Base-by-base conservation (phyloP, 2,797 vertebrate species). In the Uromys caudimaculatus region DNA sequence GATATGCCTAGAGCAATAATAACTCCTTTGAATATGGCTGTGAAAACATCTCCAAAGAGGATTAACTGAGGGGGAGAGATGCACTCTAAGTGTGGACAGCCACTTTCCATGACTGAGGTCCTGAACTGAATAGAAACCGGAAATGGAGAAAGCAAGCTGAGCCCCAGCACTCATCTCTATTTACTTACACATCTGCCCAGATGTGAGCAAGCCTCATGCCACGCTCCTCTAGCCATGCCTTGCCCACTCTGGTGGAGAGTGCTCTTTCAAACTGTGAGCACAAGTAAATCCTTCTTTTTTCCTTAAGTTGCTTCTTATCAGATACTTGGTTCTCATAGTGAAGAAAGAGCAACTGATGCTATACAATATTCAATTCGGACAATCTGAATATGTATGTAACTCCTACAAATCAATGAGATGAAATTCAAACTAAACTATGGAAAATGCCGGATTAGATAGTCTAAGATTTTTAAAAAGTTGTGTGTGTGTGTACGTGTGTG, bases 381-480 rank as follows among this genome's bases (percentile, higher is more conserved):
- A 91, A 81, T 93, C 47, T 88, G 56, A 95, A 77, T 62, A 19
- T 7, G 6, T 32, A 85, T 73, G 90, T 73, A 93, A 95, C 3
- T n/a, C 44, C 52, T 76, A 90, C 89, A 93, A 67, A 56, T 77
- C 64, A 73, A 1, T 44, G 44, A 87, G 44, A 87, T 56, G 73
- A 3, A 62, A 71, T 58, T 35, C 38, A 81, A 90, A 79, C 56
- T 44, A 93, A 90, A 94, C 77, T 41, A 52, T n/a, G 5, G 50
- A 56, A 91, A 93, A 90, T 29, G 44, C 10, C 54, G 81, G 64
- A 84, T 79, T 35, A 71, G 21, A 13, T 29, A 90, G 58, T 35
- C 35, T 67, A 38, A 60, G 56, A 17, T 35, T 32, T 62, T 6
- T 19, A 4, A 60, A 83, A 27, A 44, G 1, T 5, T 12, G 60